phyloP scores from a whole-genome alignment of 2,888 invertebrate genomes.

The Tetragonisca angustula region DNA sequence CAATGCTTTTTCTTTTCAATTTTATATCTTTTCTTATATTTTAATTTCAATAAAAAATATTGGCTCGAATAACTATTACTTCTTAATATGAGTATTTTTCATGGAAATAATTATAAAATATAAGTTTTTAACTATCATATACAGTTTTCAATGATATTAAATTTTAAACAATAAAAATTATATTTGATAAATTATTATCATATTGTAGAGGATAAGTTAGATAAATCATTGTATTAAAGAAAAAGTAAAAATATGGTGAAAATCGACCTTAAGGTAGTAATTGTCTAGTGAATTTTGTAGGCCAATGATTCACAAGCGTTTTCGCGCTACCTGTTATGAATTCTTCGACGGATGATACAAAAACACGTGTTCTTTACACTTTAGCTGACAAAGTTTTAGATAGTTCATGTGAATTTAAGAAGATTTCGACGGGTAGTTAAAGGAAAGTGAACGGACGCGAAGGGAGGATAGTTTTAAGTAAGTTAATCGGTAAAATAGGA shows the following conservation, averaged over 20 bases:
- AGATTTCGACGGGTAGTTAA: conserved; percentile 15
- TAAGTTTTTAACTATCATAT: background rate
- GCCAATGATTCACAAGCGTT: conserved; percentile 67
- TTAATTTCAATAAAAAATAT: background rate
- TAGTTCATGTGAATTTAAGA: conserved; percentile 25
- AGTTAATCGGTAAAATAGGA: conserved; percentile 38
- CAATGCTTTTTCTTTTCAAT: background rate
- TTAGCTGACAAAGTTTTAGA: conserved; percentile 38
- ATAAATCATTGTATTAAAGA: background rate
- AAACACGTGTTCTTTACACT: conserved; percentile 72
- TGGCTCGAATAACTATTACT: background rate
- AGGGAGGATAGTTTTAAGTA: conserved; percentile 12
- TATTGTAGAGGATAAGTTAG: background rate
- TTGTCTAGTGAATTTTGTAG: conserved; percentile 64
- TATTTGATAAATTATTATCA: background rate
- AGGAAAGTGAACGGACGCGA: conserved; percentile 14
- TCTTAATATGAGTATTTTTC: background rate
- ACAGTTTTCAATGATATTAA: background rate
- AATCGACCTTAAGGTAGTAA: conserved; percentile 29
- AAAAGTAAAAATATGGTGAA: conserved; percentile 24
- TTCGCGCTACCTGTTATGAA: conserved; percentile 78
- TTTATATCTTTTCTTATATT: background rate
- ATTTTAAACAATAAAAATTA: background rate
- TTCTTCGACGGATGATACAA: conserved; percentile 68
- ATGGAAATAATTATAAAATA: background rate